These are phyloP conservation scores for Macrosteles quadrilineatus DNA, from an alignment of 1,140 invertebrate species.

Conservation along the genomic window DNA sequence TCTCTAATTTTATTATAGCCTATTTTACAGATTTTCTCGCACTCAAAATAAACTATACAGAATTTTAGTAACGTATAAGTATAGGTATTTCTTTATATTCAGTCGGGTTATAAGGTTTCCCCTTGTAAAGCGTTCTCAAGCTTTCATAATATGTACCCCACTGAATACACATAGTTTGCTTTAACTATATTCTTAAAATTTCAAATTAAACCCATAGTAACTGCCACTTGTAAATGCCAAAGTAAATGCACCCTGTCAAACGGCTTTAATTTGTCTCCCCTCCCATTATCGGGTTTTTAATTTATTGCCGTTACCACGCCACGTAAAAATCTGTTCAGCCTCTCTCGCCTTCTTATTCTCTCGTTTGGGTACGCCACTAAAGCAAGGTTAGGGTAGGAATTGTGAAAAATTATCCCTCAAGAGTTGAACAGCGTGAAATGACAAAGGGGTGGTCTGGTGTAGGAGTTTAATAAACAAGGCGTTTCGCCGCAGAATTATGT, in stretches of 20 bases:
- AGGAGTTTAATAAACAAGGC: slow-evolving; percentile 8
- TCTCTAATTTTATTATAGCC: too few relatives aligned
- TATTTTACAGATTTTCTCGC: too few relatives aligned
- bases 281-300: slow-evolving; percentile 19
- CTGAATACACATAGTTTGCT: too few relatives aligned
- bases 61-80: too few relatives aligned
- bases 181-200: too few relatives aligned
- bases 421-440: slow-evolving; percentile 18
- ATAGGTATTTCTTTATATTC: too few relatives aligned
- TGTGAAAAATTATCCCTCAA: slow-evolving; percentile 23
- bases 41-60: too few relatives aligned
- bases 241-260: background rate
- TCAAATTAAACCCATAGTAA: too few relatives aligned
- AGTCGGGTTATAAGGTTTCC: too few relatives aligned
- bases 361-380: background rate
- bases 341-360: background rate
- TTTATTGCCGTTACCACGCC: slow-evolving; percentile 10
- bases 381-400: background rate
- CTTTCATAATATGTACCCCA: too few relatives aligned
- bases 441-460: background rate
- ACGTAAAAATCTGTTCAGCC: slow-evolving; percentile 10
- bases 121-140: too few relatives aligned
- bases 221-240: too few relatives aligned
- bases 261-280: background rate
- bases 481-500: slow-evolving; percentile 24